Evolutionary conservation across 1,140 invertebrate species (phyloP), one percentile per base, ranked within the genome.

Genomic region (Anoplolepis gracilipes): DNA sequence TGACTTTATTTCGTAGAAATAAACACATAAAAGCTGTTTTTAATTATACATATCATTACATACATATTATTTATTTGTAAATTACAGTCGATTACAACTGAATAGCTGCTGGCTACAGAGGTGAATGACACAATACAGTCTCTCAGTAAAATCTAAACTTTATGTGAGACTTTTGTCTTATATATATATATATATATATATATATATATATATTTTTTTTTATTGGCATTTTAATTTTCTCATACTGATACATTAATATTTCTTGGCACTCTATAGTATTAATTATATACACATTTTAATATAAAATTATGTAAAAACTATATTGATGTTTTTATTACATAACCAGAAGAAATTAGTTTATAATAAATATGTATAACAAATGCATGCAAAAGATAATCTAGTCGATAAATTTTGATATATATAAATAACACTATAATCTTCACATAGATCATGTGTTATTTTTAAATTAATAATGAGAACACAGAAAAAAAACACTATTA

Each of bases 71-170:
- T 8, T 61, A 2, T 61, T 42, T 28, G 33, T 36, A 25, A 59
- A 75, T 53, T 36, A 22, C 22, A 11, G 5, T 72, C 19, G 10
- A 72, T 13, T n/a, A n/a, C n/a, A n/a, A 25, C 19, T 28, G n/a
- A 61, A 61, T 19, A 70, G 7, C 13, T 19, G 46, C 46, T 49
- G 0, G 3, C 13, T 16, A 49, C 16, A 49, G 16, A 49, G 13
- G 19, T 49, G 30, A 53, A 53, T 30, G 25, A 49, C 16, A 19
- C 13, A 19, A 49, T 6, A 25, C 5, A 28, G 0, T 28, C 6
- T 76, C 22, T n/a, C n/a, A n/a, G 16, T 76, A 42, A 42, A 61
- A 61, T 76, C 7, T 53, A 22, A 61, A 28, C 22, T 76, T 61
- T 76, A n/a, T 39, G 22, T 5, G 3, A 1, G n/a, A 28, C 22